A percentile compares a stretch with the other conserved stretches of the same genome.
These are phyloP conservation scores for Galagoides demidoff DNA, from an alignment of 2,797 vertebrate species.

Conservation along the genomic window DNA sequence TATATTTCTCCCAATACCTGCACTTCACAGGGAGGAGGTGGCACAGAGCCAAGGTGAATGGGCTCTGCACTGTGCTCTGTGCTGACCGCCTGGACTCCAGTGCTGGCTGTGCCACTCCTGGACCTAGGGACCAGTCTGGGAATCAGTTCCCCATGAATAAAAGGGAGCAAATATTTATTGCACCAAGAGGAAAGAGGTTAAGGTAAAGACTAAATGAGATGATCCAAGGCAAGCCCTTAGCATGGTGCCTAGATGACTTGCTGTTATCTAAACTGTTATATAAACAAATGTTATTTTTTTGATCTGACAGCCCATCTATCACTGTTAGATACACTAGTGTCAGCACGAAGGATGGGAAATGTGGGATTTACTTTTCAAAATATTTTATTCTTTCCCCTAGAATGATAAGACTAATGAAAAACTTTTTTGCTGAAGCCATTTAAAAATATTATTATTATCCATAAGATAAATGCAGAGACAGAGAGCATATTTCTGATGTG, in stretches of 20 bases:
- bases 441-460: not conserved
- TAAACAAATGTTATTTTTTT: slow-evolving; percentile 5
- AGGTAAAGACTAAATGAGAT: not conserved
- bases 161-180: not conserved
- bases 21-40: not conserved
- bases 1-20: not conserved
- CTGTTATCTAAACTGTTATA: not conserved
- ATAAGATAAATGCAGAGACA: not conserved
- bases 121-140: not conserved
- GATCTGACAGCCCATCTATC: not conserved
- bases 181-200: not conserved
- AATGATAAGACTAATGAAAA: not conserved
- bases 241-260: not conserved
- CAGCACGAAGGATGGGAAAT: not conserved
- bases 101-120: not conserved
- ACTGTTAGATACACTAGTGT: not conserved
- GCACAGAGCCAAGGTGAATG: not conserved
- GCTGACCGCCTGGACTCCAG: not conserved
- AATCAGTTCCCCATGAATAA: not conserved
- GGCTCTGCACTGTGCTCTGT: not conserved
- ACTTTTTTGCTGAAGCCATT: not conserved
- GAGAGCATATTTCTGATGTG: not conserved
- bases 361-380: slow-evolving; percentile 14
- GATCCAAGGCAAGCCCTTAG: not conserved
- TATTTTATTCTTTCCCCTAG: not conserved